Base-by-base conservation (phyloP, 2,888 invertebrate species). In the Lutraria lutraria region DNA sequence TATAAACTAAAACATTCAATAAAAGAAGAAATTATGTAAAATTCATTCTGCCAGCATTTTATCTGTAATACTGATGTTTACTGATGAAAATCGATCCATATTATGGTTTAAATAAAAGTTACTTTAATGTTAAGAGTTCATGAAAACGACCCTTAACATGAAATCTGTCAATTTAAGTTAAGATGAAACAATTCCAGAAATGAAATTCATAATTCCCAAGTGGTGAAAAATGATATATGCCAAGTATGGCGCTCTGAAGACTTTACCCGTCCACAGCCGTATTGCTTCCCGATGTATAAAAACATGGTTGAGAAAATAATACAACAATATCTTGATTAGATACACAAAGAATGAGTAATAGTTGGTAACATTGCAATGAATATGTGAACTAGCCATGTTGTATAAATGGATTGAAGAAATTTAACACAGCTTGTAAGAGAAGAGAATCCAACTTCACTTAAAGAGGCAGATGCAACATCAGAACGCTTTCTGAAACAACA, bases 151-250 rank as follows among this genome's bases (percentile, higher is more conserved):
- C 34, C 0, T 76, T 3, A 76, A 76, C 76, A 34, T 31, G 76
- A 31, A 76, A 34, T 76, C 76, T 76, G 76, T 76, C 76, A 76
- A 76, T 76, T 76, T 76, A 34, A 76, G 76, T 76, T 76, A 76
- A 76, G 76, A 76, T 76, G 76, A 19, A 76, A 76, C 76, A 15
- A 76, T 76, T 16, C 76, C 76, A 76, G 76, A 76, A 31, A 76
- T 31, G 76, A 31, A 34, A 76, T 16, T 31, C 29, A 76, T 76
- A 76, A 31, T 76, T 25, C 76, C 76, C 31, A 31, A 76, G 76
- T 76, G 76, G 6, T 13, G 76, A 76, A 76, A 76, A 31, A 19
- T 76, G 76, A 76, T 76, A 31, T 76, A 76, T 31, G 19, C 76
- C 34, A 76, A 31, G 34, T 34, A 25, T 31, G 76, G 31, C 19